Evolutionary conservation across 2,113 vertebrate species (phyloP).

Genomic region (Bubo scandiacus): DNA sequence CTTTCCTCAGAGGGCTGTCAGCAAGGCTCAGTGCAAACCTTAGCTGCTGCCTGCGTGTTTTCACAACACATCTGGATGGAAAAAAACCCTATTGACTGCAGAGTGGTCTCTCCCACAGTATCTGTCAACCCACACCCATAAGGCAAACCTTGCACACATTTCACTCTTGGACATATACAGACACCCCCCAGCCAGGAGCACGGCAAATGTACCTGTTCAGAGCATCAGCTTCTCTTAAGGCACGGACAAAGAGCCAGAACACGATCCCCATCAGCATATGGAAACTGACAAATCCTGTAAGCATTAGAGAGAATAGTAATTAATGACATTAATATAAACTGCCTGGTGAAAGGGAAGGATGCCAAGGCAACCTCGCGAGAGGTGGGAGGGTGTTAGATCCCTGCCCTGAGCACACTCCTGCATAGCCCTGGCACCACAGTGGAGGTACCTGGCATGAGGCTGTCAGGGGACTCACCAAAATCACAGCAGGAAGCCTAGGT

Average conservation of each 20-base stretch:
- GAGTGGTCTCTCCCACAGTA: background rate
- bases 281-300: conserved; percentile 14
- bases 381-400: background rate
- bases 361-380: fast-evolving
- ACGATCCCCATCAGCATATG: background rate
- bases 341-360: background rate
- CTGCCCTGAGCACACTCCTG: background rate
- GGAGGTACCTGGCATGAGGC: fast-evolving
- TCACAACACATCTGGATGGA: background rate
- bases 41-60: background rate
- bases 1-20: background rate
- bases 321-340: background rate
- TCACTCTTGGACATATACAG: background rate
- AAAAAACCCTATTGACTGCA: background rate
- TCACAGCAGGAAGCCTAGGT: background rate
- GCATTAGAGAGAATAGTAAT: background rate
- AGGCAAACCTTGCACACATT: background rate
- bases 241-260: background rate
- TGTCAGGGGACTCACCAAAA: background rate
- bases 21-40: background rate
- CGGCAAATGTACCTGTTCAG: background rate
- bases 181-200: background rate
- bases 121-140: background rate
- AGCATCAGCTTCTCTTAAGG: background rate
- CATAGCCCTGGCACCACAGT: background rate